These are phyloP conservation scores for Cliona cf. orientalis DNA, from an alignment of 37 sponge, comb jelly and placozoan genomes.

Conservation along the genomic window DNA sequence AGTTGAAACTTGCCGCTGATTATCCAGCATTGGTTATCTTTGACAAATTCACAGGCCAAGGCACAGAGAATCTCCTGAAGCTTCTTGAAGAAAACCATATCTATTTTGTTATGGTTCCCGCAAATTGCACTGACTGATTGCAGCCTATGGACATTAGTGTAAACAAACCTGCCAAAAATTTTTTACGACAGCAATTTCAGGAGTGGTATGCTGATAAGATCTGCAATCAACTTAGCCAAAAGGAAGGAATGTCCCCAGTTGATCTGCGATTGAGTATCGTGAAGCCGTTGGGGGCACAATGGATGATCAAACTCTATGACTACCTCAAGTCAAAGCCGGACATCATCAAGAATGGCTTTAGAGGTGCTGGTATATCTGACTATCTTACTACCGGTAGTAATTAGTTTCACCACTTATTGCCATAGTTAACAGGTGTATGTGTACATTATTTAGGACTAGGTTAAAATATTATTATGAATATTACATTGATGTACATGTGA, in stretches of 20 bases:
- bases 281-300: not conserved
- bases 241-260: not conserved
- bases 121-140: slow-evolving; percentile 58
- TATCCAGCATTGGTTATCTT: slow-evolving; percentile 34
- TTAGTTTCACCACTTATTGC: too few species aligned
- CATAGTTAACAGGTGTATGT: too few species aligned
- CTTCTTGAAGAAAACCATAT: slow-evolving; percentile 16
- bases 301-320: not conserved
- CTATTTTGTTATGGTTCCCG: slow-evolving; percentile 35
- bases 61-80: not conserved
- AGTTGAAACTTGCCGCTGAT: slow-evolving; percentile 3
- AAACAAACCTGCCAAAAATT: slow-evolving; percentile 64
- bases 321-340: not conserved
- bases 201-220: slow-evolving; percentile 51
- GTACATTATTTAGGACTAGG: too few species aligned
- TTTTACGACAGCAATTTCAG: slow-evolving; percentile 25
- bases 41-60: slow-evolving; percentile 37
- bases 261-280: not conserved
- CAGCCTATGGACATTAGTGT: slow-evolving; percentile 65
- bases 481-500: too few species aligned
- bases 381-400: too few species aligned
- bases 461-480: too few species aligned
- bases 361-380: too few species aligned
- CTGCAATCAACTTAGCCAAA: slow-evolving; percentile 45
- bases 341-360: too few species aligned